Percentiles rank a stretch among this genome's conserved stretches.
Conservation (phyloP, 2,888 invertebrate species). For the Thecophora atra region DNA sequence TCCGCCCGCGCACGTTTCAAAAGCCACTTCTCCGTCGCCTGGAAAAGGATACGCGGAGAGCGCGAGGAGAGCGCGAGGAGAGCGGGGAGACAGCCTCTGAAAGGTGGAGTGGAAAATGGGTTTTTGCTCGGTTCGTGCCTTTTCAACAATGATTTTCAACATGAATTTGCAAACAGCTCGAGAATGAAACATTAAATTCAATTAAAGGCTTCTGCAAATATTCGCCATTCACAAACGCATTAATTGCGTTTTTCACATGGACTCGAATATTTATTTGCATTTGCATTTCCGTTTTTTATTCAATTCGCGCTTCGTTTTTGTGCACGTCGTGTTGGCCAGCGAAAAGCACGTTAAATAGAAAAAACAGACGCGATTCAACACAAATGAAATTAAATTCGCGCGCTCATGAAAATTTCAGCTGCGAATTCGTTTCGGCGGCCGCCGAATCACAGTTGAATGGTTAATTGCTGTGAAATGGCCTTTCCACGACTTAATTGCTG, state of each 20-base stretch:
- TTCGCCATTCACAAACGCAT: constrained; percentile 47
- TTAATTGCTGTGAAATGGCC: neutral
- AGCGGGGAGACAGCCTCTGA: neutral
- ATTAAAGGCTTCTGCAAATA: constrained; percentile 33
- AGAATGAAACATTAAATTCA: constrained; percentile 36
- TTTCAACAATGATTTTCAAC: neutral
- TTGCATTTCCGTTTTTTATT: constrained; percentile 26
- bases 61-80: too few relatives aligned
- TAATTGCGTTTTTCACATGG: constrained; percentile 64
- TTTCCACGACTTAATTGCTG: too few relatives aligned
- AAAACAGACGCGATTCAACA: neutral
- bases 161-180: neutral
- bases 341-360: neutral
- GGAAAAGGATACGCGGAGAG: too few relatives aligned
- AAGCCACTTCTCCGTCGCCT: too few relatives aligned
- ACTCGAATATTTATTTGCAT: constrained; percentile 51
- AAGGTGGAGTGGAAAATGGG: neutral
- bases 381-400: neutral
- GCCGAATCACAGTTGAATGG: neutral
- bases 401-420: constrained; percentile 16
- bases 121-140: too few relatives aligned
- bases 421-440: constrained; percentile 14
- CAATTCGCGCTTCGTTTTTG: neutral
- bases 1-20: too few relatives aligned
- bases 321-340: neutral